A percentile compares a stretch with the other conserved stretches of the same genome.
Evolutionary conservation across 2,113 vertebrate species (phyloP).

Genomic region (Chauna torquata): DNA sequence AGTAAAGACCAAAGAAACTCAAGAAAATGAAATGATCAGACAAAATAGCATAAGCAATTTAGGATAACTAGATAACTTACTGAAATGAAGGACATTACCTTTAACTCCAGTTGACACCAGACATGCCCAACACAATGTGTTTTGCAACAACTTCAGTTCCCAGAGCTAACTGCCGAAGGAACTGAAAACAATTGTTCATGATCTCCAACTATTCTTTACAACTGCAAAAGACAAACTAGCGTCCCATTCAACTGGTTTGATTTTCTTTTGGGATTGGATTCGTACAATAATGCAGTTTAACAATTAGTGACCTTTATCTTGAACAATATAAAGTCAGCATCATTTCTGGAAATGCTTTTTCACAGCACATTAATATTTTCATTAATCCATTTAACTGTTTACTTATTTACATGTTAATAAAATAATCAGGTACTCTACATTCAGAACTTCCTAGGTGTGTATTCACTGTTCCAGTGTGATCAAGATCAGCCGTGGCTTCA

Average conservation of each 20-base stretch:
- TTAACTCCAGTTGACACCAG: conserved; percentile 51
- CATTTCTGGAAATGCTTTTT: conserved; percentile 20
- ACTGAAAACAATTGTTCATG: not conserved
- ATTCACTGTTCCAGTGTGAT: not conserved
- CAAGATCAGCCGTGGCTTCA: conserved; percentile 31
- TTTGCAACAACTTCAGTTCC: conserved; percentile 31
- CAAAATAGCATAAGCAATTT: conserved; percentile 22
- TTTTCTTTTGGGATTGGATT: not conserved
- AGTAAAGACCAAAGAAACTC: conserved; percentile 81
- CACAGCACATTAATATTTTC: conserved; percentile 23
- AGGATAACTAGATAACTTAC: conserved; percentile 45
- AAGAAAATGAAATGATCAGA: conserved; percentile 56
- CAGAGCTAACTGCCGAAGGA: not conserved
- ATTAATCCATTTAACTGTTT: conserved; percentile 30
- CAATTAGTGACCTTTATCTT: not conserved
- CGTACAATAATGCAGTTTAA: conserved; percentile 4
- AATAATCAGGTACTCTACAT: conserved; percentile 61
- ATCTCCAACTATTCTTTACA: not conserved
- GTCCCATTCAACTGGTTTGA: not conserved
- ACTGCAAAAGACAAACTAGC: conserved; percentile 7
- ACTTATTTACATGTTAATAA: conserved; percentile 65
- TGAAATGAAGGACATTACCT: conserved; percentile 58
- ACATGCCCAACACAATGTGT: not conserved
- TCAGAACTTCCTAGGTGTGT: conserved; percentile 40
- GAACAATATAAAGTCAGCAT: not conserved